phyloP scores from a whole-genome alignment of 2,113 vertebrate genomes.

The Scopus umbretta region DNA sequence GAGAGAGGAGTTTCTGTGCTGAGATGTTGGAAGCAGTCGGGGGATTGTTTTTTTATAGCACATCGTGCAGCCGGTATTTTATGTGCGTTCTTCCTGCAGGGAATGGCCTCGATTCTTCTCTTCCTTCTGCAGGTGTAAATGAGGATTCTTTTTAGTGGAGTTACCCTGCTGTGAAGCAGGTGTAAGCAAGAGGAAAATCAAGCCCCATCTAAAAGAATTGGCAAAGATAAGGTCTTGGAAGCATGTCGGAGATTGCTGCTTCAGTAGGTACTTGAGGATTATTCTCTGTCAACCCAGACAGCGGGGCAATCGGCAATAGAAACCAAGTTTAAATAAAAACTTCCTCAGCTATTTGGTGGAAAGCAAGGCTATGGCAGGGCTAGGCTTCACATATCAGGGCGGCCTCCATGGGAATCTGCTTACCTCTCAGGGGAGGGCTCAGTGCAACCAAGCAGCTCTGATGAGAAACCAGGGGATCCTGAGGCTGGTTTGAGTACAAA shows the following conservation, averaged over 20 bases:
- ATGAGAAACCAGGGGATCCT: neutral
- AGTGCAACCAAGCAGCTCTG: neutral
- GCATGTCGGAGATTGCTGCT: neutral
- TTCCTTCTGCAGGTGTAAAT: neutral
- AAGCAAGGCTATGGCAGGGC: neutral
- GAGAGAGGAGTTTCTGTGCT: constrained; percentile 10
- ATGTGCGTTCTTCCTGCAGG: neutral
- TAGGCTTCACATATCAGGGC: neutral
- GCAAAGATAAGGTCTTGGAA: constrained; percentile 35
- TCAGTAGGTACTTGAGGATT: constrained; percentile 22
- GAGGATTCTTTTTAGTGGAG: neutral
- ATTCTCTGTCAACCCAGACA: constrained; percentile 2
- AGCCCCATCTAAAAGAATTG: constrained; percentile 1
- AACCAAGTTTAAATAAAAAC: constrained; percentile 6
- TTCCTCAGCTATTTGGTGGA: neutral
- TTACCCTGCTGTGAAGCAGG: constrained; percentile 50
- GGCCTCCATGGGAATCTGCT: rapidly evolving
- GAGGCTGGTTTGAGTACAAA: neutral
- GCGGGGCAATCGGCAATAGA: neutral
- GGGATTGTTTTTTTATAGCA: neutral
- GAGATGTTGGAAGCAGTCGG: neutral
- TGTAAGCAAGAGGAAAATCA: constrained; percentile 45
- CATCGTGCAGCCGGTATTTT: neutral
- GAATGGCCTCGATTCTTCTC: constrained; percentile 3
- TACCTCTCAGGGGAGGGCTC: neutral